Percentiles rank a stretch among this genome's conserved stretches.
These are phyloP conservation scores for Zaprionus ornatus DNA, from an alignment of 1,140 invertebrate genomes.

Conservation along the genomic window DNA sequence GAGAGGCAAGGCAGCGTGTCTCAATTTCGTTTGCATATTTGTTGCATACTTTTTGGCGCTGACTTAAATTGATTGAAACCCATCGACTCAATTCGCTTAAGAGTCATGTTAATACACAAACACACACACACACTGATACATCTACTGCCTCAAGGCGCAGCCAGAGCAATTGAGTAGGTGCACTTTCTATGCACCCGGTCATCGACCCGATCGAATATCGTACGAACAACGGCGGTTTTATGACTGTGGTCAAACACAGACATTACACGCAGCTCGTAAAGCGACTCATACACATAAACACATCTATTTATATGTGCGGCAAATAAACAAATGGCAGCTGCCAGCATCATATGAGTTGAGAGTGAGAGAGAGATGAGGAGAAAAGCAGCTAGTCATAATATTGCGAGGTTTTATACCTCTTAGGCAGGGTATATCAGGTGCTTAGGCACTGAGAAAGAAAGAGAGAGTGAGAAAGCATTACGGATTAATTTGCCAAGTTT, in stretches of 20 bases:
- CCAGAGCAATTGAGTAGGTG: background rate
- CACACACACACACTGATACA: background rate
- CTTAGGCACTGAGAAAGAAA: background rate
- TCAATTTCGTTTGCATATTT: background rate
- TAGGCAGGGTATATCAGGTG: background rate
- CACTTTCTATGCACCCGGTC: background rate
- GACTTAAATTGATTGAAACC: conserved; percentile 1
- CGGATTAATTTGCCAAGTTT: background rate
- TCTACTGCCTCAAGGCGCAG: background rate
- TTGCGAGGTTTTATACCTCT: background rate
- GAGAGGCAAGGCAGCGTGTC: background rate
- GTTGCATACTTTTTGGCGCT: background rate
- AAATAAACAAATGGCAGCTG: background rate
- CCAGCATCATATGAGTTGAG: background rate
- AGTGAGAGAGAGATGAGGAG: background rate
- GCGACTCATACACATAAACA: conserved; percentile 14
- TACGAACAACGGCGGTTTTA: conserved; percentile 31
- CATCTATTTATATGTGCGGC: background rate
- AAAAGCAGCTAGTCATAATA: background rate
- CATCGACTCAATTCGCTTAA: conserved; percentile 1
- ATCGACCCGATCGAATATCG: conserved; percentile 30
- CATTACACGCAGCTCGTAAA: conserved; percentile 23
- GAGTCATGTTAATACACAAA: background rate
- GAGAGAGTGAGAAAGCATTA: background rate
- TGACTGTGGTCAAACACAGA: conserved; percentile 17